Percentiles rank a stretch among this genome's conserved stretches.
Evolutionary conservation across 2,888 invertebrate genomes (phyloP).

Genomic region (Alitta virens): DNA sequence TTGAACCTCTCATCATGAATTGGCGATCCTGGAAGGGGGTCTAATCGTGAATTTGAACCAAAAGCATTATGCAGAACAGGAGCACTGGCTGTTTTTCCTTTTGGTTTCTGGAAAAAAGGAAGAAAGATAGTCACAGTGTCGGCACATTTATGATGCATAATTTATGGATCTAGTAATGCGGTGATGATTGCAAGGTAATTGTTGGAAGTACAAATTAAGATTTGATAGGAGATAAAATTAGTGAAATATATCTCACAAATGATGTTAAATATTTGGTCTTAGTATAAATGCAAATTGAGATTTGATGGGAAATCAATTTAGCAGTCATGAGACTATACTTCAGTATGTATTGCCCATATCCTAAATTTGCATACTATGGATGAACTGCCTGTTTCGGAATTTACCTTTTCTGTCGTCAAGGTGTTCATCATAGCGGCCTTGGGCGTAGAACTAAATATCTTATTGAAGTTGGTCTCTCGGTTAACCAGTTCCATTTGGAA

Average conservation of each 20-base stretch:
- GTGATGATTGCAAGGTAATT: too few species aligned
- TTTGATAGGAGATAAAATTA: too few species aligned
- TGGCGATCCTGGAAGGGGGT: slow-evolving; percentile 54
- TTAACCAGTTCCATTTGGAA: slow-evolving; percentile 57
- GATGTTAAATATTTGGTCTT: too few species aligned
- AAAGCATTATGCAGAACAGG: slow-evolving; percentile 4
- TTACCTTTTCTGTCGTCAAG: slow-evolving; percentile 22
- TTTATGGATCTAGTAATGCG: too few species aligned
- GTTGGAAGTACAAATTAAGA: too few species aligned
- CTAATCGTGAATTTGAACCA: slow-evolving; percentile 35
- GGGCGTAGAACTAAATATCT: slow-evolving; percentile 54
- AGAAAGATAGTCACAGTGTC: too few species aligned
- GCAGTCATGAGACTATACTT: not conserved
- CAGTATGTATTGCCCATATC: not conserved
- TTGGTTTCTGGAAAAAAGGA: slow-evolving; percentile 1
- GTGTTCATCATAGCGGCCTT: slow-evolving; percentile 56
- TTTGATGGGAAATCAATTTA: not conserved
- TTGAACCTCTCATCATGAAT: slow-evolving; percentile 50
- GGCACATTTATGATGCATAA: too few species aligned
- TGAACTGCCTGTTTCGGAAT: not conserved
- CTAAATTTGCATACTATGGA: not conserved
- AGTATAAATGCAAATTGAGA: too few species aligned
- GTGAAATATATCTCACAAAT: too few species aligned
- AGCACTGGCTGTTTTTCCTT: slow-evolving; percentile 11
- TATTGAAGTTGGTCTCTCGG: slow-evolving; percentile 57